Percentiles rank a stretch among this genome's conserved stretches.
phyloP scores from a whole-genome alignment of 2,113 vertebrate species.

The Neolamprologus variostigma region DNA sequence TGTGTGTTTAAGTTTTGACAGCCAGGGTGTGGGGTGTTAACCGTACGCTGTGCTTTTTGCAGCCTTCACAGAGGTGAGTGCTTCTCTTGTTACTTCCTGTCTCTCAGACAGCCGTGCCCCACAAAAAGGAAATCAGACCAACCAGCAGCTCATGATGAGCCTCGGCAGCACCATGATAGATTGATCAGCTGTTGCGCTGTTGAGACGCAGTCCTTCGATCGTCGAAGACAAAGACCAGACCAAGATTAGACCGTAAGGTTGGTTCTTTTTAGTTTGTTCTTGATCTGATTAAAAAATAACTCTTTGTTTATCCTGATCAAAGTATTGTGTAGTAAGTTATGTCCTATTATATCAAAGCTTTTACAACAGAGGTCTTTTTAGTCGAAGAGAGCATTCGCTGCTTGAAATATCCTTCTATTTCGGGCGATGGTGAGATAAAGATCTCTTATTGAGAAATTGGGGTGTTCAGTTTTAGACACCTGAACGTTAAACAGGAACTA shows the following conservation, averaged over 20 bases:
- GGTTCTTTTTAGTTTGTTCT: not conserved
- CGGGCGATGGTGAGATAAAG: not conserved
- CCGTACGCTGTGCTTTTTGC: not conserved
- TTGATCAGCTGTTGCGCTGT: not conserved
- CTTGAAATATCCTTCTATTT: not conserved
- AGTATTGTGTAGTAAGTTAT: not conserved
- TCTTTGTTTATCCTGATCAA: not conserved
- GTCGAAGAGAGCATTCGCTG: not conserved
- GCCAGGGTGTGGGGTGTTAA: not conserved
- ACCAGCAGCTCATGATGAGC: not conserved
- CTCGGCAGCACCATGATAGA: not conserved
- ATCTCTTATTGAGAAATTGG: not conserved
- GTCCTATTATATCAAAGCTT: not conserved
- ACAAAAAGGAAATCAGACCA: conserved; percentile 45
- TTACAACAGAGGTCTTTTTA: not conserved
- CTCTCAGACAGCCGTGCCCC: not conserved
- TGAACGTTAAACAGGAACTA: not conserved
- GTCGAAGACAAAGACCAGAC: not conserved
- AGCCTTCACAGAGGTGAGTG: not conserved
- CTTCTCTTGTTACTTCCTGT: conserved; percentile 49
- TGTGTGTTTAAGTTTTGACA: not conserved
- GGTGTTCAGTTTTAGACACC: not conserved
- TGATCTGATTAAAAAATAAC: not conserved
- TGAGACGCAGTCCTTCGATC: not conserved
- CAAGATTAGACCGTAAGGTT: not conserved